A percentile compares a stretch with the other conserved stretches of the same genome.
Conservation (phyloP, 2,888 invertebrate genomes). For the Lymantria monacha region DNA sequence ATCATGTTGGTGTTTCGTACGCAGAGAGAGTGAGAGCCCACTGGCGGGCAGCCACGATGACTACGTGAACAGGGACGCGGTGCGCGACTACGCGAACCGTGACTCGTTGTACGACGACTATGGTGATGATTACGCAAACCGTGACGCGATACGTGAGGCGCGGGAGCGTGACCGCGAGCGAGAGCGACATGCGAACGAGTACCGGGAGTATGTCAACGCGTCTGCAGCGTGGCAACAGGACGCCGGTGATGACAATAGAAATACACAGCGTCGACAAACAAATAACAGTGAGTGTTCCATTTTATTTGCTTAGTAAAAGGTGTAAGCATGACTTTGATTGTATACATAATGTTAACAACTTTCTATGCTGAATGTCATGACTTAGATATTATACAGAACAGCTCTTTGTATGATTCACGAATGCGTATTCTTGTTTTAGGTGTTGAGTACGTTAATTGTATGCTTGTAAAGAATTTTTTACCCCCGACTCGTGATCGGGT, state of each 20-base stretch:
- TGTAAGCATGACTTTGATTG: neutral
- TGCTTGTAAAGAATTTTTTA: too few relatives aligned
- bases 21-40: conserved; percentile 78
- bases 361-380: neutral
- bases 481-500: too few relatives aligned
- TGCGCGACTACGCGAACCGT: conserved; percentile 72
- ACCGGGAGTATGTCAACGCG: conserved; percentile 77
- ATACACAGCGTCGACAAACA: conserved; percentile 66
- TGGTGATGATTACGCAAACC: conserved; percentile 77
- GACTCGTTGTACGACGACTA: conserved; percentile 76
- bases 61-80: conserved; percentile 73
- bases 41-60: conserved; percentile 68
- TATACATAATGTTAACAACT: neutral
- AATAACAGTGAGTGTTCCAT: conserved; percentile 44
- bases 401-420: too few relatives aligned
- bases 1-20: conserved; percentile 78
- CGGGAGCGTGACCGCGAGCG: conserved; percentile 54
- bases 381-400: too few relatives aligned
- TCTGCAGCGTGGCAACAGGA: conserved; percentile 66
- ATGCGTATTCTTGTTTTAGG: too few relatives aligned
- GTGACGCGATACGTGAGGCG: conserved; percentile 77
- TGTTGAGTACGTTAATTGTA: too few relatives aligned
- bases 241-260: conserved; percentile 64
- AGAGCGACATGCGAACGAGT: conserved; percentile 63
- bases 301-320: neutral